phyloP scores from a whole-genome alignment of 2,797 vertebrate species.

The Clarias fuscus region DNA sequence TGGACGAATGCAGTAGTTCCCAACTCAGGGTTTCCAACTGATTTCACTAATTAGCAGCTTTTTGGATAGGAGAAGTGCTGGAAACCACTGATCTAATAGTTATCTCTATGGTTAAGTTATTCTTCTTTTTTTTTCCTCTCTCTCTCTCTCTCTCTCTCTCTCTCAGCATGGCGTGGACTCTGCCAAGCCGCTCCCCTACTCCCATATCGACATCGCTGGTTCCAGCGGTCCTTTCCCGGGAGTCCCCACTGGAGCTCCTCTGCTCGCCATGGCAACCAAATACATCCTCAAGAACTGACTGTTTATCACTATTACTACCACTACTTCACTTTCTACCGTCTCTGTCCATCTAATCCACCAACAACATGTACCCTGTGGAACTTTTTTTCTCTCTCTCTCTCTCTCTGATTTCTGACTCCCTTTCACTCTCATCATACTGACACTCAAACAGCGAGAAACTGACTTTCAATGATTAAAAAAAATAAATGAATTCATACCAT shows the following conservation, averaged over 20 bases:
- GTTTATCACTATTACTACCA: too few species aligned
- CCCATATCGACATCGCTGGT: slow-evolving; percentile 81
- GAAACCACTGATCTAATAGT: too few species aligned
- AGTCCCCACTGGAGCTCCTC: slow-evolving; percentile 79
- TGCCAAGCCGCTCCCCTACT: slow-evolving; percentile 71
- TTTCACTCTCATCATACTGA: neutral
- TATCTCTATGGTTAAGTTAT: neutral
- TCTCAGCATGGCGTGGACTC: slow-evolving; percentile 78
- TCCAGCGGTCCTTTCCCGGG: slow-evolving; percentile 82
- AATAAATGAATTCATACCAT: too few species aligned
- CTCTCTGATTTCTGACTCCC: neutral
- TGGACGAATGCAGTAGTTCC: too few species aligned
- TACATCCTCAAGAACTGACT: slow-evolving; percentile 66
- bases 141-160: neutral
- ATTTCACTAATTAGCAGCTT: too few species aligned
- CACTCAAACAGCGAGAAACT: neutral
- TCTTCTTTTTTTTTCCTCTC: neutral
- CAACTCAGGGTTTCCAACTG: too few species aligned
- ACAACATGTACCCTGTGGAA: neutral
- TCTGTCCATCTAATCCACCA: neutral
- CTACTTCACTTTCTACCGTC: too few species aligned
- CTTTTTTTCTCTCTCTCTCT: neutral
- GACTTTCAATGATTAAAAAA: neutral
- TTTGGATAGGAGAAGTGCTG: too few species aligned
- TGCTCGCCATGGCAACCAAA: slow-evolving; percentile 76